Base-by-base conservation (phyloP, 2,888 invertebrate species). In the Orgyia antiqua region DNA sequence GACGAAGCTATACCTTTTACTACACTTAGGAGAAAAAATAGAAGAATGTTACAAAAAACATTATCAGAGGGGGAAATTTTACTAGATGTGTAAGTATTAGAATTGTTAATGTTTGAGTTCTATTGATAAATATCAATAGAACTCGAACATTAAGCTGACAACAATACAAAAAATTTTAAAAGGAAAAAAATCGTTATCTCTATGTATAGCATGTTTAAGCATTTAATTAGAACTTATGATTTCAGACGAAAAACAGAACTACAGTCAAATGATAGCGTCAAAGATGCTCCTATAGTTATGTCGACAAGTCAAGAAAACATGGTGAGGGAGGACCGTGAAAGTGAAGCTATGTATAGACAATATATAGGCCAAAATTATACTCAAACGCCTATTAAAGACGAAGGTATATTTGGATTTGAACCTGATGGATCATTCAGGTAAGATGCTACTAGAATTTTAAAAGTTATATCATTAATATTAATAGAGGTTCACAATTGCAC, bases 31-130 rank as follows among this genome's bases (percentile, higher is more conserved):
- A 84, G 87, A 33, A 87, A 88, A 61, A 86, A 80, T 44, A 87
- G 82, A 52, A 84, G 79, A 54, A 73, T 72, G 65, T 75, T 94
- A 36, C 91, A 92, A 37, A 94, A 94, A 80, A 94, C 94, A 1
- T 83, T 93, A 40, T 94, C 94, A 0, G 94, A 95, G 69, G 93
- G 94, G 1, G 93, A 94, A 77, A 94, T 94, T 53, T 72, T 94
- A 24, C 59, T 90, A 41, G 90, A 91, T 34, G 79, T 73, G 87
- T 87, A 68, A 71, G 84, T 79, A 55, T 28, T 24, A 10, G 6
- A n/a, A 11, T n/a, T n/a, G n/a, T n/a, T n/a, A n/a, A n/a, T n/a
- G n/a, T n/a, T n/a, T n/a, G n/a, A n/a, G n/a, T n/a, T n/a, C n/a
- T n/a, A n/a, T n/a, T n/a, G n/a, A n/a, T n/a, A n/a, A n/a, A n/a